Evolutionary conservation across 2,113 vertebrate genomes (phyloP).

Genomic region (Lycaon pictus): DNA sequence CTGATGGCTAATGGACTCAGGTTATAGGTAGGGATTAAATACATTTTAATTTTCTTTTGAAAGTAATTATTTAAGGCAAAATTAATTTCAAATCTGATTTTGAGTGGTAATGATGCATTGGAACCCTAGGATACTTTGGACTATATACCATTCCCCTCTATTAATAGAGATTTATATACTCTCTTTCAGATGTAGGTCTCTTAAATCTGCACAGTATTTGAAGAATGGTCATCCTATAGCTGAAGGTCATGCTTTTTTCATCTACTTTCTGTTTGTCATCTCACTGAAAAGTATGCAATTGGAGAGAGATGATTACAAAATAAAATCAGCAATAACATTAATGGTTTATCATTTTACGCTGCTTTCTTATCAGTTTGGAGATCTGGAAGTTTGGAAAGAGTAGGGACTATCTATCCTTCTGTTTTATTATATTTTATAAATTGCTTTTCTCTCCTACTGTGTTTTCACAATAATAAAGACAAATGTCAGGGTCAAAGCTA

Average conservation of each 20-base stretch:
- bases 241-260: not conserved
- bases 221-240: not conserved
- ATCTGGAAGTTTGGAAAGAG: not conserved
- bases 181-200: not conserved
- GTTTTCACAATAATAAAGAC: conserved; percentile 40
- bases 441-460: not conserved
- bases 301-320: conserved; percentile 51
- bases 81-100: conserved; percentile 32
- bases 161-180: not conserved
- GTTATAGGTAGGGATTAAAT: not conserved
- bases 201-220: not conserved
- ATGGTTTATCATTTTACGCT: conserved; percentile 2
- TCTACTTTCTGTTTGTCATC: conserved; percentile 9
- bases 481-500: not conserved
- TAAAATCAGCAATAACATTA: conserved; percentile 46
- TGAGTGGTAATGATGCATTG: conserved; percentile 1
- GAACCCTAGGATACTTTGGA: not conserved
- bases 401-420: not conserved
- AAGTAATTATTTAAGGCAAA: conserved; percentile 40
- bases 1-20: not conserved
- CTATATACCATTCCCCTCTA: not conserved
- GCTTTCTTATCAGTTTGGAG: conserved; percentile 16
- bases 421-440: conserved; percentile 33
- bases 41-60: not conserved
- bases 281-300: conserved; percentile 24